These are phyloP conservation scores for Glyphotaelius pellucidus DNA, from an alignment of 2,888 invertebrate genomes.

Conservation along the genomic window DNA sequence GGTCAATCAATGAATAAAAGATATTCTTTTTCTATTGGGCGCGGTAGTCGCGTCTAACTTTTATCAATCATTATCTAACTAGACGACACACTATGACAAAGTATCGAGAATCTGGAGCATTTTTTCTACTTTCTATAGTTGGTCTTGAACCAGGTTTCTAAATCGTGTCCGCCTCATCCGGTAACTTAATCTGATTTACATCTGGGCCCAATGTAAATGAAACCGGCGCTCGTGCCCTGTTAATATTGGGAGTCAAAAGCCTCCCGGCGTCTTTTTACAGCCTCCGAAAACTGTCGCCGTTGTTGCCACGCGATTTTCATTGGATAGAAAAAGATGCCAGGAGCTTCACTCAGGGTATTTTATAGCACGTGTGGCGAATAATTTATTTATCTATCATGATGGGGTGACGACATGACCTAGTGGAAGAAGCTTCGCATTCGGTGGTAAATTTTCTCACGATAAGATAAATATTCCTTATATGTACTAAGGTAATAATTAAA, in stretches of 20 bases:
- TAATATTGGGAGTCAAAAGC: not conserved
- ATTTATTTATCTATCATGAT: not conserved
- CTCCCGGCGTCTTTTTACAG: not conserved
- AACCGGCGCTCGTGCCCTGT: not conserved
- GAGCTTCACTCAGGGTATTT: not conserved
- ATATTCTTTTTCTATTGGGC: not conserved
- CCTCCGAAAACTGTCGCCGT: not conserved
- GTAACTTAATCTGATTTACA: conserved; percentile 7
- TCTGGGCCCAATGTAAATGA: not conserved
- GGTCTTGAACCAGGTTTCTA: conserved; percentile 21
- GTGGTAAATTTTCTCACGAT: too few relatives aligned
- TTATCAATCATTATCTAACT: conserved; percentile 16
- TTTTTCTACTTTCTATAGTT: conserved; percentile 34
- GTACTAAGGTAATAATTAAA: not conserved
- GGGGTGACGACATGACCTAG: not conserved
- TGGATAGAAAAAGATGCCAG: too few relatives aligned
- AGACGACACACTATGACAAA: not conserved
- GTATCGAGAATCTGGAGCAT: conserved; percentile 33
- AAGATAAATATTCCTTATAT: too few relatives aligned
- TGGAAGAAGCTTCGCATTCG: not conserved
- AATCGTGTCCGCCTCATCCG: conserved; percentile 25
- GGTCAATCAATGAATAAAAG: not conserved
- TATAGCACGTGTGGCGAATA: too few relatives aligned
- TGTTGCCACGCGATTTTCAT: too few relatives aligned
- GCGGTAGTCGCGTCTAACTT: not conserved